Base-by-base conservation (phyloP, 1,140 invertebrate species). In the Calliphora vicina region DNA sequence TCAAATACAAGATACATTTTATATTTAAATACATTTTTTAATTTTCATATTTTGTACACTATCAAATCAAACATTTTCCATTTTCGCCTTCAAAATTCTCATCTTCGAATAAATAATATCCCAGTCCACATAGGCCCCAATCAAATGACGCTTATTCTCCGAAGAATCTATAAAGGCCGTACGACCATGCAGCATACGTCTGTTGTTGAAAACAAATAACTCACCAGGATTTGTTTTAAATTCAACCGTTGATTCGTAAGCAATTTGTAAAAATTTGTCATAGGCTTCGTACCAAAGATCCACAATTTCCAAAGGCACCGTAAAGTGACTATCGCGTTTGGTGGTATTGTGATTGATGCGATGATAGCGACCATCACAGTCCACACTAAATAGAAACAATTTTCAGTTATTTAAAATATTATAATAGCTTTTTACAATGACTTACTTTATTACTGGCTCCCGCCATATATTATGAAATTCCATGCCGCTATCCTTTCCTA, bases 51-150 rank as follows among this genome's bases (percentile, higher is more conserved):
- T n/a, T n/a, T n/a, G n/a, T n/a, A n/a, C n/a, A n/a, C n/a, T n/a
- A n/a, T n/a, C n/a, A 35, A 2, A 5, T 17, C 45, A 50, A 50
- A 50, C 3, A 8, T 67, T 23, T 23, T 67, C 10, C 10, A 67
- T 0, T 67, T 81, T 61, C 8, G 43, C 17, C 83, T 85, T 87
- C 0, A 89, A 85, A 0, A 88, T 87, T 82, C 94, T 90, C 61
- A 94, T 90, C 85, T 92, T 92, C 0, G 94, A 95, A 87, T 94
- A 93, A 50, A 94, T 92, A 86, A 94, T 93, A 90, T 95, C 94
- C 94, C 94, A 95, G 86, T 95, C 94, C 0, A 95, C 85, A 87
- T 95, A 95, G 29, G 92, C 93, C 6, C 94, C 95, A 82, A 95
- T 92, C 0, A 95, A 86, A 86, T 94, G 92, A 35, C 95, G 90